Conservation (phyloP, 2,797 vertebrate genomes). For the Loriculus beryllinus region DNA sequence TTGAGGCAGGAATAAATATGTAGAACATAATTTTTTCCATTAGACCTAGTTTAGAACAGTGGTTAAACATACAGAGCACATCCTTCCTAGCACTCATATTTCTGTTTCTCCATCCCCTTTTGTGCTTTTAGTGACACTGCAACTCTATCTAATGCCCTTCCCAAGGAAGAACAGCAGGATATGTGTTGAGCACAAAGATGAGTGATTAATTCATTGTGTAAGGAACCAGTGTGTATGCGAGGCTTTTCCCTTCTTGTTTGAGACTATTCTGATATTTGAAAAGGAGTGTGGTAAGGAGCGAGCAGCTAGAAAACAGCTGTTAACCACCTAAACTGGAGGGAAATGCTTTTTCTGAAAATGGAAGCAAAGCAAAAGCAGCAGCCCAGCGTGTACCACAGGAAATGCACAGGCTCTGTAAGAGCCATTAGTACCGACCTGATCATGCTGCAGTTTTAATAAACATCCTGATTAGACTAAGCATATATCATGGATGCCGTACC, state of each 20-base stretch:
- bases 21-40: neutral
- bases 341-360: neutral
- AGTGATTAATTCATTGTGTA: neutral
- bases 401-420: accelerated
- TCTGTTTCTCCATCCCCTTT: neutral
- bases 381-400: neutral
- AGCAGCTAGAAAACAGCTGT: neutral
- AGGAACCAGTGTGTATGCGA: neutral
- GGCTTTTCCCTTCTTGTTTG: neutral
- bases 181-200: neutral
- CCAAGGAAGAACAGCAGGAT: neutral
- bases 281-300: neutral
- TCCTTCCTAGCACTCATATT: accelerated
- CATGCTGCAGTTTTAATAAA: neutral
- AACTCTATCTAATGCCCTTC: neutral
- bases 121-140: neutral
- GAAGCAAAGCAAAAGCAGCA: neutral
- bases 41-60: accelerated
- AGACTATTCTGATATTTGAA: neutral
- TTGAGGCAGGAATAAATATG: neutral
- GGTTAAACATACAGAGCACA: accelerated
- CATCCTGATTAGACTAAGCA: neutral
- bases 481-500: neutral
- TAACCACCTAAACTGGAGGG: neutral
- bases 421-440: neutral